Percentiles rank a stretch among this genome's conserved stretches.
Evolutionary conservation across 2,113 vertebrate species (phyloP).

Genomic region (Leptocoma aspasia): DNA sequence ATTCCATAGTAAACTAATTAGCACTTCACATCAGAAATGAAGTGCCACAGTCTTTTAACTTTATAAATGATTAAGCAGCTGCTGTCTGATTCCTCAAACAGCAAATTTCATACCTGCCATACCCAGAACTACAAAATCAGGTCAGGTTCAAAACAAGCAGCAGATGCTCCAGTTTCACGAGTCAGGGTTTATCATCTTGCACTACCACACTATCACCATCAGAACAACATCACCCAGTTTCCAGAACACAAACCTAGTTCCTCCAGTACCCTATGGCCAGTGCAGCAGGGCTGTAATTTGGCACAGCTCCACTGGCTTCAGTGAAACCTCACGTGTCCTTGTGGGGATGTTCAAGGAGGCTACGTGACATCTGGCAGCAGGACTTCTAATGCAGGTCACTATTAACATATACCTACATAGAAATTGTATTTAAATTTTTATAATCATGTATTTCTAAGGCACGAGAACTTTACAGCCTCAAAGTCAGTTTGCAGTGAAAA

Average conservation of each 20-base stretch:
- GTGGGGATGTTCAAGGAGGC: neutral
- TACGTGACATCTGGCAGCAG: neutral
- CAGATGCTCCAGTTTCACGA: neutral
- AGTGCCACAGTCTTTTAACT: slow-evolving; percentile 3
- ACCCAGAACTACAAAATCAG: neutral
- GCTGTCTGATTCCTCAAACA: neutral
- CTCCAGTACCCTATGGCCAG: neutral
- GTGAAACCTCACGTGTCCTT: neutral
- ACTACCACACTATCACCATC: rapidly evolving
- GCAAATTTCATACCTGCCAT: neutral
- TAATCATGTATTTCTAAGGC: rapidly evolving
- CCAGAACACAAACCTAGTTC: neutral
- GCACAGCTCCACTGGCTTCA: neutral
- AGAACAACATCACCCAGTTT: neutral
- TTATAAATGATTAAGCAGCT: neutral
- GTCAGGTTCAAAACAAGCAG: slow-evolving; percentile 1
- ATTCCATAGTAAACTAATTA: slow-evolving; percentile 30
- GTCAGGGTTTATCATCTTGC: neutral
- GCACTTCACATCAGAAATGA: neutral
- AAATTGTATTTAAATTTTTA: neutral
- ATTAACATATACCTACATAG: neutral
- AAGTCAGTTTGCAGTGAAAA: neutral
- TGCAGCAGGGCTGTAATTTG: neutral
- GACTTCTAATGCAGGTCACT: neutral
- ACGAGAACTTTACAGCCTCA: neutral